Evolutionary conservation across 1,140 invertebrate species (phyloP), one percentile per base, ranked within the genome.

Genomic region (Ceratosolen fusciceps): DNA sequence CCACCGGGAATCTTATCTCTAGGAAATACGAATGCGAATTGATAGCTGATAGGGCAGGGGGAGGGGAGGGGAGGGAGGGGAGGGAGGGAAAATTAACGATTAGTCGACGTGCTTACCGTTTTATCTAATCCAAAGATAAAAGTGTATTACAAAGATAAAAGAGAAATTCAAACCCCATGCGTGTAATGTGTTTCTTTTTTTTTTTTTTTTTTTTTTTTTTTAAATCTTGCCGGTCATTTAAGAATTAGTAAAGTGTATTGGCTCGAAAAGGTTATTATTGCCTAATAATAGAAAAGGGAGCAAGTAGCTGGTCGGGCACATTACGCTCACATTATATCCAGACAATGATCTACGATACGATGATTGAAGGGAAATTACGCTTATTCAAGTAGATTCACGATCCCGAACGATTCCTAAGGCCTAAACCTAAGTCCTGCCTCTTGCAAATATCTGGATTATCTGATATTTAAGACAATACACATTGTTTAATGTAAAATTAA

Each of bases 41-140:
- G n/a, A n/a, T n/a, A n/a, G n/a, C n/a, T n/a, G n/a, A n/a, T n/a
- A n/a, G n/a, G n/a, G n/a, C n/a, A n/a, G n/a, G n/a, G n/a, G n/a
- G n/a, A n/a, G n/a, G n/a, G n/a, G n/a, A n/a, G n/a, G 24, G 26
- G 47, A 9, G 34, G n/a, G 43, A 72, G 31, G 29, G 34, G 34
- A 26, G 43, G 37, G 29, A 12, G 47, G 47, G 29, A n/a, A 26
- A 31, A 43, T 29, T 26, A 72, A 47, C 29, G 71, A 73, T 73
- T 73, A 58, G 71, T 19, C 52, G 29, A 58, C 31, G 39, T 39
- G 49, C 8, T 31, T 54, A 72, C 29, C n/a, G 37, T 58, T 73
- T 73, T 73, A 73, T 73, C 71, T 56, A 73, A 73, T 73, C 29
- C 8, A 19, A 39, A 39, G 52, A 73, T 73, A 73, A n/a, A n/a